Evolutionary conservation across 1,140 invertebrate genomes (phyloP), one percentile per base, ranked within the genome.

Genomic region (Plectrocnemia conspersa): DNA sequence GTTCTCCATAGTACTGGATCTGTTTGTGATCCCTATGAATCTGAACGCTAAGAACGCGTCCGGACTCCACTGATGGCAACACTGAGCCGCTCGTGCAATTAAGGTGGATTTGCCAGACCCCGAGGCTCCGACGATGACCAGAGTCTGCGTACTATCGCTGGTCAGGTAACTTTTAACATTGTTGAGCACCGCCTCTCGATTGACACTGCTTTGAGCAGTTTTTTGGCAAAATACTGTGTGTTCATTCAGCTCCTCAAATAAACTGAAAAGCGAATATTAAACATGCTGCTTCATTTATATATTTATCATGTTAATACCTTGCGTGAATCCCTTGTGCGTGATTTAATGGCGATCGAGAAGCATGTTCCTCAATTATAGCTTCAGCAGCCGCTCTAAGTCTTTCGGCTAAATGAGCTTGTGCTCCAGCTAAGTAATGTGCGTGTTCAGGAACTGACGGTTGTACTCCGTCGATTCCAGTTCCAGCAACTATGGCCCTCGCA

Each of bases 21-120:
- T 77, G 10, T 79, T 74, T 29, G 85, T 86, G 19, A 84, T 74
- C 46, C 83, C 83, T 32, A 82, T 76, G 64, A 82, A 83, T 63
- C 86, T 76, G 38, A 82, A 66, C 9, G 83, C 61, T 1, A 80
- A 62, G 58, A 77, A 72, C 7, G 81, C 73, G 61, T 87, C 82
- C 1, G 81, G 81, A 55, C 82, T 76, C 82, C 85, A 88, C 58
- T 70, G 77, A 64, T 79, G 80, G 66, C 74, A 82, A 58, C 76
- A 79, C 56, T 82, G 79, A 21, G 81, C 80, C 3, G 84, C 79
- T 61, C 86, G 79, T 2, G 86, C 84, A 5, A 89, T 72, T 3
- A 91, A 69, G 3, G 86, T 84, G 2, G 85, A 88, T 70, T 91
- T 91, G 1, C 90, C 90, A 69, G 85, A 85, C 15, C 89, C 90